Evolutionary conservation across 1,140 invertebrate genomes (phyloP), one percentile per base, ranked within the genome.

Genomic region (Apocrypta bakeri): DNA sequence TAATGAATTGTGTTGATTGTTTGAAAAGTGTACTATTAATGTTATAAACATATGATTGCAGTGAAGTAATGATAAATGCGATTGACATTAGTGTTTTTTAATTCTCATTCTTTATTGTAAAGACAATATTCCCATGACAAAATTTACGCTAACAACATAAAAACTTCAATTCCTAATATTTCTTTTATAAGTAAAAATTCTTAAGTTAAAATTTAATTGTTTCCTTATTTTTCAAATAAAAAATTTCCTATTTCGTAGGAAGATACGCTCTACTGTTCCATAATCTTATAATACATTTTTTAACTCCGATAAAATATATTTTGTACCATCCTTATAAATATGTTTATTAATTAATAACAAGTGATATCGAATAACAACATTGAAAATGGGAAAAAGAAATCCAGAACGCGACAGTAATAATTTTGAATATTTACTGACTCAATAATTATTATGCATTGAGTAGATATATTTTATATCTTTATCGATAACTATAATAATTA

Each of bases 321-420:
- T 66, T 77, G 61, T 64, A 66, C 61, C 37, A 77, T 77, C 14
- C 75, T 77, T 66, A 77, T 63, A 64, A 76, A 75, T 76, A 66
- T 77, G 14, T 25, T 77, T 77, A 77, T 25, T n/a, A n/a, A n/a
- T 66, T 27, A 1, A 37, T 77, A 64, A 77, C 61, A 77, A 64
- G 63, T 77, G 75, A 66, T 66, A 66, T 66, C 48, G 40, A 66
- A 66, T 77, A 77, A 77, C 33, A 77, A 66, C 31, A 24, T 66
- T 66, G 33, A 77, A 77, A 77, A 77, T 56, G 74, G 63, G 9
- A 29, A 56, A 64, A 76, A 76, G 25, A 76, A 6, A 27, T 63
- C 25, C 9, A 66, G 40, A 77, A 66, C 1, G 25, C 12, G 21
- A 77, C 4, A 33, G 33, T 24, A 9, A 40, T 27, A 77, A 63